Percentiles rank a stretch among this genome's conserved stretches.
Evolutionary conservation across 2,888 invertebrate genomes (phyloP).

Genomic region (Orthosia gracilis): DNA sequence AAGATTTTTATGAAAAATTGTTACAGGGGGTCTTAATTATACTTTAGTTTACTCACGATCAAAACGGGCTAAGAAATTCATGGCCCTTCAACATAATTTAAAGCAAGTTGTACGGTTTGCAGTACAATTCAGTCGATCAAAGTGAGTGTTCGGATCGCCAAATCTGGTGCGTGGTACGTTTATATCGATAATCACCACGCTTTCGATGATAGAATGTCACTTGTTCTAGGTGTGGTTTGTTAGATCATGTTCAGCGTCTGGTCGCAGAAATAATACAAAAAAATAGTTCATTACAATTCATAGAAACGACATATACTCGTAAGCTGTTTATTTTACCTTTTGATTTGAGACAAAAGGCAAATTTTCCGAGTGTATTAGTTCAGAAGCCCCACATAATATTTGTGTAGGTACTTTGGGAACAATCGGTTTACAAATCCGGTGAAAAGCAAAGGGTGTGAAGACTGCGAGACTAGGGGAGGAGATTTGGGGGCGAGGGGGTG

Average conservation of each 20-base stretch:
- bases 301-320: not conserved
- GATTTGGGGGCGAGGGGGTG: constrained; percentile 50
- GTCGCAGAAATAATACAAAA: not conserved
- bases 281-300: constrained; percentile 1
- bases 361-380: constrained; percentile 63
- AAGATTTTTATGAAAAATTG: too few relatives aligned
- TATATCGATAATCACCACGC: too few relatives aligned
- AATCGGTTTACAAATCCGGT: constrained; percentile 69
- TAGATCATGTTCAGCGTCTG: not conserved
- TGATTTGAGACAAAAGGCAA: constrained; percentile 56
- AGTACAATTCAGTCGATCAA: too few relatives aligned
- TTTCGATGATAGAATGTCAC: too few relatives aligned
- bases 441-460: constrained; percentile 69
- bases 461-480: constrained; percentile 51
- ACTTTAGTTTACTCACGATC: too few relatives aligned
- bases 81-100: too few relatives aligned
- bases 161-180: too few relatives aligned
- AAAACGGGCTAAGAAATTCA: too few relatives aligned
- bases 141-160: too few relatives aligned
- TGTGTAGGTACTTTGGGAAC: constrained; percentile 68
- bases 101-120: too few relatives aligned
- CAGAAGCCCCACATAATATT: constrained; percentile 64
- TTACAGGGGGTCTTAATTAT: too few relatives aligned
- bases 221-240: too few relatives aligned
- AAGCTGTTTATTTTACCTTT: constrained; percentile 49